Conservation (phyloP, 2,113 vertebrate species). For the Papio anubis region DNA sequence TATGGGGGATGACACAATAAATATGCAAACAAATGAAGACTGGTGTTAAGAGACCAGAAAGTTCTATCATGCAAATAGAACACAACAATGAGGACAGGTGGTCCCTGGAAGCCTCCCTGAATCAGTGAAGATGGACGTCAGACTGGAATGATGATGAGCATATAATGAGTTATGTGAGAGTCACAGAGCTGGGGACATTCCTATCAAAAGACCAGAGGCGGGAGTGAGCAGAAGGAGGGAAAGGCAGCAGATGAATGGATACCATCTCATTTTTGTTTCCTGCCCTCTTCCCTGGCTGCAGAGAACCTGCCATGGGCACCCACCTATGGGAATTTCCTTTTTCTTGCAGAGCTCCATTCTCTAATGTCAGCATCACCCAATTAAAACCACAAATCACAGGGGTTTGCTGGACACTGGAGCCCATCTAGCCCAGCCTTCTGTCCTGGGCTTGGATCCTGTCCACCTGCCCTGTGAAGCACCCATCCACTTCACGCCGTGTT, state of each 20-base stretch:
- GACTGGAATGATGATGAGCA: background rate
- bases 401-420: background rate
- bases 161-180: no score
- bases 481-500: fast-evolving
- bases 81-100: fast-evolving
- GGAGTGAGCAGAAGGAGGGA: background rate
- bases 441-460: fast-evolving
- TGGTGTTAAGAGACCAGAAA: background rate
- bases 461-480: fast-evolving
- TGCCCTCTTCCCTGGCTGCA: background rate
- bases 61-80: background rate
- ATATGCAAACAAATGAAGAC: fast-evolving
- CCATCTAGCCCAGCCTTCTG: fast-evolving
- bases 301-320: no score
- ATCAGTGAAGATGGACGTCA: no score
- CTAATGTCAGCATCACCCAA: no score
- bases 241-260: background rate
- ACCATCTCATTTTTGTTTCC: background rate
- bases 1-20: no score
- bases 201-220: fast-evolving
- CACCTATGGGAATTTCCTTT: fast-evolving
- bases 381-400: background rate
- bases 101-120: background rate
- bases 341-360: fast-evolving
- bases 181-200: background rate